A percentile compares a stretch with the other conserved stretches of the same genome.
Conservation (phyloP, 2,113 vertebrate species). For the Machaerirhynchus nigripectus region DNA sequence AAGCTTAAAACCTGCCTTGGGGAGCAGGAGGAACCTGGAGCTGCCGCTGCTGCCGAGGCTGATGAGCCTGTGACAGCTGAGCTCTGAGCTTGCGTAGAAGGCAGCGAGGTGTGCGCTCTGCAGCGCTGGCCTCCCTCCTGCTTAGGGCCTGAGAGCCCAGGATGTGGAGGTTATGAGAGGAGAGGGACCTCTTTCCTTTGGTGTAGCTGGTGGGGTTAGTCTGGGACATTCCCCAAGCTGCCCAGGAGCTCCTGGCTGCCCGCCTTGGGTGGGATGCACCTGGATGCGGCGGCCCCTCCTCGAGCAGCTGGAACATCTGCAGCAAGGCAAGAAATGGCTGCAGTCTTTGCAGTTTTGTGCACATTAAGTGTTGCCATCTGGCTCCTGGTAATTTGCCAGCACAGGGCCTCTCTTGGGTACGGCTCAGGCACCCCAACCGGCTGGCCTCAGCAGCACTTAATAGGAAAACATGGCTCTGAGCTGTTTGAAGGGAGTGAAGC, state of each 20-base stretch:
- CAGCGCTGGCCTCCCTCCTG: background rate
- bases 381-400: slow-evolving; percentile 46
- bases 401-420: background rate
- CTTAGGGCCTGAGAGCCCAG: background rate
- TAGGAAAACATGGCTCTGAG: background rate
- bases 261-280: background rate
- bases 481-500: slow-evolving; percentile 17
- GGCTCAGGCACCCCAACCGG: background rate
- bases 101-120: background rate
- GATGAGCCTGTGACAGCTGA: background rate
- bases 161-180: background rate
- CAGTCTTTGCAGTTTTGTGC: slow-evolving; percentile 9
- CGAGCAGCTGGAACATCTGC: slow-evolving; percentile 39
- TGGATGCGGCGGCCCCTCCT: background rate
- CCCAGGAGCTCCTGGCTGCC: background rate
- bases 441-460: background rate
- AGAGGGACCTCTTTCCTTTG: background rate
- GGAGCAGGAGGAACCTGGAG: slow-evolving; percentile 8
- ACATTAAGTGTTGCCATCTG: slow-evolving; percentile 46
- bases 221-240: background rate
- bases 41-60: background rate
- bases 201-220: background rate
- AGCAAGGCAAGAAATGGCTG: slow-evolving; percentile 15
- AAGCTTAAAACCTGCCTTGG: slow-evolving; percentile 23
- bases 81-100: background rate